A percentile compares a stretch with the other conserved stretches of the same genome.
Conservation (phyloP, 2,797 vertebrate genomes). For the Pterois miles region DNA sequence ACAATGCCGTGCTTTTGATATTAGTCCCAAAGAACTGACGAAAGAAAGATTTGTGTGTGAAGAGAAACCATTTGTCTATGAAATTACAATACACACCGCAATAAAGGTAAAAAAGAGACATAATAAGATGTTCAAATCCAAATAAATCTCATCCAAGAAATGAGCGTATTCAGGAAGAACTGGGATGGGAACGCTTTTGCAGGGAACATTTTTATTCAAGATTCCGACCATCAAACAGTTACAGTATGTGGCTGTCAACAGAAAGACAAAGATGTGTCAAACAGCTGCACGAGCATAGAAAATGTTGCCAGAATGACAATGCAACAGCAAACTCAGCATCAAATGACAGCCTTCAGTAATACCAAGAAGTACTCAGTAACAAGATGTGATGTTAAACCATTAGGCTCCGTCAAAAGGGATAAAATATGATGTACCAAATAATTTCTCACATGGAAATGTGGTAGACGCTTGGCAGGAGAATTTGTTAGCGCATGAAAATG, state of each 20-base stretch:
- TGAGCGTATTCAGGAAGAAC: background rate
- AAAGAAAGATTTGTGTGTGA: background rate
- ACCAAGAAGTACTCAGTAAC: background rate
- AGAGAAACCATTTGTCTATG: background rate
- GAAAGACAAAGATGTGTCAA: conserved; percentile 16
- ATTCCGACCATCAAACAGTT: background rate
- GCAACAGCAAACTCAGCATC: background rate
- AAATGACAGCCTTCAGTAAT: background rate
- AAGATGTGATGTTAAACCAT: conserved; percentile 13
- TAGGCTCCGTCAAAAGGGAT: background rate
- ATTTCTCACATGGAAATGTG: conserved; percentile 6
- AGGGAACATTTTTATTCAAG: background rate
- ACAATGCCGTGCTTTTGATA: background rate
- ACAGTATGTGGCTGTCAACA: background rate
- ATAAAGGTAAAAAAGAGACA: background rate
- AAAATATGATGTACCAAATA: background rate
- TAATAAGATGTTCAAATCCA: background rate
- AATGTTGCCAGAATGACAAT: conserved; percentile 10
- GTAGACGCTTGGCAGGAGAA: background rate
- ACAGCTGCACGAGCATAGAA: conserved; percentile 1
- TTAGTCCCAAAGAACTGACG: background rate
- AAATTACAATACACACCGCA: background rate
- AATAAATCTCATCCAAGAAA: background rate
- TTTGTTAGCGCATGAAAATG: background rate
- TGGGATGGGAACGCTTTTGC: background rate